These are phyloP conservation scores for Eubasilissa splendida DNA, from an alignment of 2,888 invertebrate species.

Conservation along the genomic window DNA sequence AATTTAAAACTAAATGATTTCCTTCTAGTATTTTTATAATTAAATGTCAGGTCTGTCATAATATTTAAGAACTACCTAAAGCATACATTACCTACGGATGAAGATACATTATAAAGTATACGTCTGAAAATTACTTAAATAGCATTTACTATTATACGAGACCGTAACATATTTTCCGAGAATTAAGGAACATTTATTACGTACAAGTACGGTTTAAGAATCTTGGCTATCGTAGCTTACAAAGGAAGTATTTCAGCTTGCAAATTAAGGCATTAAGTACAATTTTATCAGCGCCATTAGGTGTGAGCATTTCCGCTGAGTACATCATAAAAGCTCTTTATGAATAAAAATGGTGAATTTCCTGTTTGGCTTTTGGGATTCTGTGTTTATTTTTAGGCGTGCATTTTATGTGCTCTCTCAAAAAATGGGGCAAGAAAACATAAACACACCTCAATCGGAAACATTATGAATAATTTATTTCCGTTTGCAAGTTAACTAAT, in stretches of 20 bases:
- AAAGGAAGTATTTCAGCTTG: slow-evolving; percentile 18
- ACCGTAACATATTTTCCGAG: background rate
- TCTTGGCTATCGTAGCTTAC: slow-evolving; percentile 26
- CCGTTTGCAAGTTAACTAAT: too few species aligned
- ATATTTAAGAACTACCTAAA: too few species aligned
- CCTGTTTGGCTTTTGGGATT: background rate
- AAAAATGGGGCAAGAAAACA: background rate
- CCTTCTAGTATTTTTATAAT: too few species aligned
- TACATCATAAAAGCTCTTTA: slow-evolving; percentile 33
- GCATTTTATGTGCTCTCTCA: background rate
- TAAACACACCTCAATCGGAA: background rate
- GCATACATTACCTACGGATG: too few species aligned
- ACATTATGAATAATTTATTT: too few species aligned
- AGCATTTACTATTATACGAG: too few species aligned
- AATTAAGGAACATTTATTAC: background rate
- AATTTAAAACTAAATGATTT: too few species aligned
- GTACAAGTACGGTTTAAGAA: slow-evolving; percentile 25
- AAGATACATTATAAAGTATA: too few species aligned
- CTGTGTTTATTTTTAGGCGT: slow-evolving; percentile 25
- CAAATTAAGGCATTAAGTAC: slow-evolving; percentile 35
- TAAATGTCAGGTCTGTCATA: too few species aligned
- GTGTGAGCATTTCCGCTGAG: slow-evolving; percentile 31
- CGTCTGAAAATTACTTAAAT: too few species aligned
- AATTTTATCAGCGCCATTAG: slow-evolving; percentile 37
- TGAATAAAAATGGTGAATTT: slow-evolving; percentile 32